Evolutionary conservation across 2,888 invertebrate species (phyloP).

Genomic region (Uropetala carovei): DNA sequence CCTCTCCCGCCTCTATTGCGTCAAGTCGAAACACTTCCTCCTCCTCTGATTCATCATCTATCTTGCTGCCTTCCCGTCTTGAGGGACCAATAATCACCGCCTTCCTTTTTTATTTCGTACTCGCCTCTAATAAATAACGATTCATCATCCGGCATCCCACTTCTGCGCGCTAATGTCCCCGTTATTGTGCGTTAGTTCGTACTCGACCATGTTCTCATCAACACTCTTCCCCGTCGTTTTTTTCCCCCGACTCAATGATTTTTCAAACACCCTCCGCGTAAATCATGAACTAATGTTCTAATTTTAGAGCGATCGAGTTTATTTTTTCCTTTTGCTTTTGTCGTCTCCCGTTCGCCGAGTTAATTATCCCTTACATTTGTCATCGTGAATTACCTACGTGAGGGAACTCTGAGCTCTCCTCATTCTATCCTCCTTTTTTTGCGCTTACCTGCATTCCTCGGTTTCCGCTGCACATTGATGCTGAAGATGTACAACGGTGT

Average conservation of each 20-base stretch:
- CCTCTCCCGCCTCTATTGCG: background rate
- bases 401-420: constrained; percentile 36
- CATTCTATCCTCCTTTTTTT: background rate
- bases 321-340: background rate
- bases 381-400: constrained; percentile 41
- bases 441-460: background rate
- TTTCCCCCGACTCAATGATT: constrained; percentile 39
- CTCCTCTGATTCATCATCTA: constrained; percentile 41
- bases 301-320: constrained; percentile 38
- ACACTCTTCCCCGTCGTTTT: constrained; percentile 37
- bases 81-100: constrained; percentile 56
- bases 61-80: constrained; percentile 34
- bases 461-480: background rate
- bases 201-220: constrained; percentile 49
- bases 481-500: background rate
- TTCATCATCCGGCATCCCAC: constrained; percentile 56
- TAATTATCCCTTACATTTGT: constrained; percentile 55
- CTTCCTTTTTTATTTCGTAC: constrained; percentile 22
- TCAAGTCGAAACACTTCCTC: background rate
- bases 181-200: constrained; percentile 57
- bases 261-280: constrained; percentile 54
- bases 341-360: constrained; percentile 24
- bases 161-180: constrained; percentile 56
- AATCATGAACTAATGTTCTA: constrained; percentile 56
- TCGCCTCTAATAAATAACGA: constrained; percentile 56